Conservation (phyloP, 2,113 vertebrate genomes). For the Pycnonotus jocosus region DNA sequence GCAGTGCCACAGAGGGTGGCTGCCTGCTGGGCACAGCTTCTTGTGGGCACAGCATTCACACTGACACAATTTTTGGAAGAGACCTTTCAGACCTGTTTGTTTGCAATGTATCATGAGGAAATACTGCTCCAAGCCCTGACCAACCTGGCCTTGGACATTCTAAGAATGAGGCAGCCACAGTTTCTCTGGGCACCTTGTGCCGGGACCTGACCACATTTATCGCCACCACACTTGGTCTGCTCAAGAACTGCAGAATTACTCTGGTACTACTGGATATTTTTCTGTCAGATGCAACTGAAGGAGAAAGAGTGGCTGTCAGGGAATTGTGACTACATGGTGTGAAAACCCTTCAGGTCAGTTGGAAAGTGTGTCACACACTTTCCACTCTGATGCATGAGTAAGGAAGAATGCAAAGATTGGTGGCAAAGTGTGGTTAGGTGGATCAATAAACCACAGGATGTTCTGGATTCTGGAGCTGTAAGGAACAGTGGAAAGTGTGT, state of each 20-base stretch:
- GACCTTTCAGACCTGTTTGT: background rate
- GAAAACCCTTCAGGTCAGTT: conserved; percentile 30
- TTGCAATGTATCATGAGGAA: background rate
- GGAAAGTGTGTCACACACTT: conserved; percentile 45
- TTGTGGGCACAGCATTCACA: background rate
- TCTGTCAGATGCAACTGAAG: background rate
- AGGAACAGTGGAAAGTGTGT: background rate
- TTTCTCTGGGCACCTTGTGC: background rate
- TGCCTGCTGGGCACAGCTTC: background rate
- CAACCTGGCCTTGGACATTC: background rate
- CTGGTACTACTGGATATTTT: background rate
- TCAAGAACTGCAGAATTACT: background rate
- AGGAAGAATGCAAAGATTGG: conserved; percentile 38
- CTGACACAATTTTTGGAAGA: rapidly evolving
- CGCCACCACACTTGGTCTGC: background rate
- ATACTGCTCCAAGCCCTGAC: background rate
- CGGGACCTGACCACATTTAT: background rate
- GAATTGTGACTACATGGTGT: background rate
- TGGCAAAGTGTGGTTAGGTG: conserved; percentile 28
- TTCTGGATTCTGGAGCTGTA: conserved; percentile 59
- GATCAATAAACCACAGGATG: conserved; percentile 65
- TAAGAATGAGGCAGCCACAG: background rate
- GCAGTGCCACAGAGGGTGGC: background rate
- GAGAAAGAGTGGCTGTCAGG: background rate
- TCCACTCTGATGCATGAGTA: conserved; percentile 21